Base-by-base conservation (phyloP, 1,140 invertebrate genomes). In the Lasaia peninsularis region DNA sequence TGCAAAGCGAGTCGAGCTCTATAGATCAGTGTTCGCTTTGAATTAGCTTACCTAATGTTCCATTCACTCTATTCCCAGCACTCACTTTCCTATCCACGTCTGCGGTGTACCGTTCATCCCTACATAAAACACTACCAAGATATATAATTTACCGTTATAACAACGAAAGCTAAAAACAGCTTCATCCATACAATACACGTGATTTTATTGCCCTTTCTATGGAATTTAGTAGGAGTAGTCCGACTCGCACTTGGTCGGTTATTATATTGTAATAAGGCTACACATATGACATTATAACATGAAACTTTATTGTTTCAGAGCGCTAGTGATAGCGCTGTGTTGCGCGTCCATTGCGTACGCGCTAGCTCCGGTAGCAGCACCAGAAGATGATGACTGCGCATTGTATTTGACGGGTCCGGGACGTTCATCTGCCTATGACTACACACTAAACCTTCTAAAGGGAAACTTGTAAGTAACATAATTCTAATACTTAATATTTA, bases 381-480 rank as follows among this genome's bases (percentile, higher is more conserved):
- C 73, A 0, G 88, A 75, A 10, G 90, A 91, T 64, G 89, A 90
- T 49, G 94, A 96, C 63, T 96, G 95, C 78, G 95, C 95, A 6
- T 88, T 96, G 16, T 88, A 95, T 62, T 80, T 97, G 40, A 91
- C 93, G 56, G 93, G 94, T 12, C 92, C 92, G 0, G 94, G 94
- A 58, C 91, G 94, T 64, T 94, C 93, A 58, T 95, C 92, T 60
- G 91, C 93, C 24, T 96, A 94, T 71, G 95, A 96, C 81, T 96
- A 96, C 78, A 94, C 94, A 67, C 92, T 94, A 56, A 96, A 96
- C 86, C 90, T 96, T 52, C 91, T 96, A 6, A 91, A 95, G 69
- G 94, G 93, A 32, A 88, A 88, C 64, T 85, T 85, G 83, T 88
- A 64, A 86, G 85, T 85, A 69, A n/a, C 18, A 8, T 37, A 28